Evolutionary conservation across 2,888 invertebrate species (phyloP), one percentile per base, ranked within the genome.

Genomic region (Oscheius sp.): DNA sequence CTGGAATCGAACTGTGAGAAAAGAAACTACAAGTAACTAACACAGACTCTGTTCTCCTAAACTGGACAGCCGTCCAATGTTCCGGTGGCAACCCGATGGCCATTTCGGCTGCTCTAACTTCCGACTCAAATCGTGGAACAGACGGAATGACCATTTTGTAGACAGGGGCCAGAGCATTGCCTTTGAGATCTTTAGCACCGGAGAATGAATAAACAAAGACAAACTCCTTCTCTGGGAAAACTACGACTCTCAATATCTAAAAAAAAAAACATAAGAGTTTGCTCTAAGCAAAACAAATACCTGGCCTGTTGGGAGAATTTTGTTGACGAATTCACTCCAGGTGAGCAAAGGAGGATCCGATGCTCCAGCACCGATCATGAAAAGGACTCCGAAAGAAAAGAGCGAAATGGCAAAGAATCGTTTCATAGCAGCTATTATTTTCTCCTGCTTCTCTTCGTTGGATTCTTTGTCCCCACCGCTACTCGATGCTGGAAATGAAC

Each of bases 281-380:
- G 21, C 21, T 21, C 21, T 21, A 21, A 0, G 21, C 21, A 21
- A 21, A 21, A 35, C 57, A 35, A 37, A n/a, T 11, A 91, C 96
- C 91, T 97, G 96, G 13, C 97, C 97, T 89, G 94, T 95, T 0
- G 94, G 93, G 72, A 98, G 90, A 94, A 98, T 95, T 78, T 95
- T 94, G 90, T 96, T 94, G 0, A 96, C 93, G 91, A 98, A 98
- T 90, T 97, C 96, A 90, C 96, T 95, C 97, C 97, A 98, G 0
- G 95, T 94, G 1, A 96, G 78, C 10, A 76, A 76, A 10, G 73
- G 74, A 21, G 78, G 74, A 4, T 65, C 73, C 1, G 62, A 51
- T 7, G 59, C 35, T 21, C 68, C 77, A 5, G 58, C 55, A 76
- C 73, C 65, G 9, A 85, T 11, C 79, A 85, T 82, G 73, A 78